phyloP scores from a whole-genome alignment of 2,797 vertebrate species.

The Siniperca obscura region DNA sequence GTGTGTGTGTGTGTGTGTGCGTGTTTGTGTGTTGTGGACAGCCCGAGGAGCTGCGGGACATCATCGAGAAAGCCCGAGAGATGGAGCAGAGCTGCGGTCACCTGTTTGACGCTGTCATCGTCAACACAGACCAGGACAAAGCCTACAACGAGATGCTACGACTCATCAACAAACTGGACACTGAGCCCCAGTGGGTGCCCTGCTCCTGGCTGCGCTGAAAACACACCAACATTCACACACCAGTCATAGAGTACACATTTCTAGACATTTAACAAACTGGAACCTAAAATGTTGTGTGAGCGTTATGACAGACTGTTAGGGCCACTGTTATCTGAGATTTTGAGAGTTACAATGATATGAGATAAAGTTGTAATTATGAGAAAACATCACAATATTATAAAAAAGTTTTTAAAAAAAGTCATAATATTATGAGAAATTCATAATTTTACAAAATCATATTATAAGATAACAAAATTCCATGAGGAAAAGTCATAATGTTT shows the following conservation, averaged over 20 bases:
- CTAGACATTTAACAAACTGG: constrained; percentile 27
- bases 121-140: constrained; percentile 96
- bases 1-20: constrained; percentile 15
- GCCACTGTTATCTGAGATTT: background rate
- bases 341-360: background rate
- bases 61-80: constrained; percentile 97
- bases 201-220: constrained; percentile 93
- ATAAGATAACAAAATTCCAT: background rate
- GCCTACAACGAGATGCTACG: constrained; percentile 93
- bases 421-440: background rate
- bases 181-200: constrained; percentile 98
- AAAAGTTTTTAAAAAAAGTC: too few species aligned
- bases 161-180: constrained; percentile 98
- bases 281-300: constrained; percentile 13
- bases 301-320: background rate
- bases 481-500: background rate
- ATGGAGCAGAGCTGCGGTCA: constrained; percentile 98
- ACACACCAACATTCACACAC: constrained; percentile 11
- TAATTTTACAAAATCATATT: background rate
- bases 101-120: constrained; percentile 95
- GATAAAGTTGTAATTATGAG: background rate
- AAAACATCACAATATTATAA: background rate
- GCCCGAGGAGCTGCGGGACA: constrained; percentile 90
- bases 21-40: constrained; percentile 40
- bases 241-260: constrained; percentile 14